phyloP scores from a whole-genome alignment of 2,888 invertebrate species.

The Cynaeus angustus region DNA sequence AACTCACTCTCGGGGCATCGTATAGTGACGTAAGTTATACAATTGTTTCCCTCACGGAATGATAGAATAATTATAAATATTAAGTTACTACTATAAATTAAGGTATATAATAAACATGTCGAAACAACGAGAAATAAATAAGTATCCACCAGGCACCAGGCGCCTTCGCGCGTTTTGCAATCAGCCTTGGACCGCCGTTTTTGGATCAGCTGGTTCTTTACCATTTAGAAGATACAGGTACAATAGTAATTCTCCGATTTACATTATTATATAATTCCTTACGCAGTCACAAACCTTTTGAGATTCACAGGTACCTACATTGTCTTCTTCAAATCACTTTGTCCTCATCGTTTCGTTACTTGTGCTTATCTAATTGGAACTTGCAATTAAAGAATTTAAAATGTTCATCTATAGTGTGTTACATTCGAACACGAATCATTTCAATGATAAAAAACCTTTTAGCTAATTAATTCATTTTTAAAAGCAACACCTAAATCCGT shows the following conservation, averaged over 20 bases:
- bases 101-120: conserved; percentile 35
- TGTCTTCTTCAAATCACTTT: too few species aligned
- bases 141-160: conserved; percentile 45
- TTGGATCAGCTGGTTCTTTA: conserved; percentile 38
- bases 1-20: conserved; percentile 20
- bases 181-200: conserved; percentile 48
- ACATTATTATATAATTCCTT: conserved; percentile 3
- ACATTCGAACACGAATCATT: too few species aligned
- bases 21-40: conserved; percentile 19
- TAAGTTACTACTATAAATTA: conserved; percentile 35
- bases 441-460: too few species aligned
- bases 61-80: conserved; percentile 41
- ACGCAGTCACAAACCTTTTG: too few species aligned
- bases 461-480: too few species aligned
- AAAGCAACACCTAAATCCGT: too few species aligned
- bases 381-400: too few species aligned
- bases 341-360: too few species aligned
- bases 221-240: conserved; percentile 22
- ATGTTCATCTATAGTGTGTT: too few species aligned
- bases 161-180: conserved; percentile 49
- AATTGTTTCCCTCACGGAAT: conserved; percentile 27
- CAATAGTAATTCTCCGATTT: not conserved
- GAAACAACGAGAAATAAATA: conserved; percentile 40
- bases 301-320: too few species aligned
- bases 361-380: too few species aligned